These are phyloP conservation scores for Turritopsis dohrnii DNA, from an alignment of 30 jellyfish, hydroid and myxozoan species.

Conservation along the genomic window DNA sequence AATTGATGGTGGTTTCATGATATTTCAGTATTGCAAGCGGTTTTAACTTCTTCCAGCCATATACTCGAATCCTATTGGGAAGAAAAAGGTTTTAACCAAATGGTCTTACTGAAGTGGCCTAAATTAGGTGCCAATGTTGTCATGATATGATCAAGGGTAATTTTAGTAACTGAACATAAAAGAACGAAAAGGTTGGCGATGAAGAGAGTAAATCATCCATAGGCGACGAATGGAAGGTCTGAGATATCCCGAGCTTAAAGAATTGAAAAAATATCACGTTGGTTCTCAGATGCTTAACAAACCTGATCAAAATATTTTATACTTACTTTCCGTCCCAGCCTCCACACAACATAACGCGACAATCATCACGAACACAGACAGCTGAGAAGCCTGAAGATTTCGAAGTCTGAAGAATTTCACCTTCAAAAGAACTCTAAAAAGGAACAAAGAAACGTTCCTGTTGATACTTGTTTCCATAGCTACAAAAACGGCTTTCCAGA, in stretches of 20 bases:
- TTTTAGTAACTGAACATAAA: too few relatives aligned
- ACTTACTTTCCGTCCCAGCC: conserved; percentile 94
- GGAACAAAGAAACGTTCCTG: background rate
- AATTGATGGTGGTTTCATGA: conserved; percentile 53
- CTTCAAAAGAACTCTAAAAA: conserved; percentile 25
- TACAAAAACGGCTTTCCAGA: too few relatives aligned
- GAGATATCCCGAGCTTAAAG: too few relatives aligned
- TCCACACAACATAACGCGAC: conserved; percentile 58
- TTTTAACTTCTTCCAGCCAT: conserved; percentile 70
- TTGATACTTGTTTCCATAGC: too few relatives aligned
- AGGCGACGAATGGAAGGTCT: too few relatives aligned
- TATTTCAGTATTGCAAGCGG: conserved; percentile 63
- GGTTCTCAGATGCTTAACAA: too few relatives aligned
- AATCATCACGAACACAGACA: conserved; percentile 41
- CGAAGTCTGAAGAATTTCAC: conserved; percentile 8
- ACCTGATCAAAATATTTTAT: too few relatives aligned
- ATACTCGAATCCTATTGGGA: conserved; percentile 52
- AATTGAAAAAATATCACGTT: too few relatives aligned
- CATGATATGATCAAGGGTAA: too few relatives aligned
- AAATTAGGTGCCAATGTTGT: too few relatives aligned
- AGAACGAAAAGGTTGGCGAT: too few relatives aligned
- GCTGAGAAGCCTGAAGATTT: conserved; percentile 48
- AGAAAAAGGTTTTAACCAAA: background rate
- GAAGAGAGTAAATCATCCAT: too few relatives aligned
- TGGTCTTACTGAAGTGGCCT: background rate